Percentiles rank a stretch among this genome's conserved stretches.
Evolutionary conservation across 2,888 invertebrate species (phyloP).

Genomic region (Clanis bilineata): DNA sequence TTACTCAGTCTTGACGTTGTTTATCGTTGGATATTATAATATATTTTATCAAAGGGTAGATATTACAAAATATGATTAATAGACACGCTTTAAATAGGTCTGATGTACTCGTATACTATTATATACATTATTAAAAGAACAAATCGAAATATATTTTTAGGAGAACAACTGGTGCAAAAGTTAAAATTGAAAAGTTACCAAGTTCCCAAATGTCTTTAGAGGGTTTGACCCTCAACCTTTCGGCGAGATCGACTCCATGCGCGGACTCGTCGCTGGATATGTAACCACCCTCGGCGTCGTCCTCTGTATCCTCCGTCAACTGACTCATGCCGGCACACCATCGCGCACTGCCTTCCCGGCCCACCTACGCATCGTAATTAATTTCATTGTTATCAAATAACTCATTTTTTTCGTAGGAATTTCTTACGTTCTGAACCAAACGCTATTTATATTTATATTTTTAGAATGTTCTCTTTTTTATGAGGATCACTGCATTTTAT

Average conservation of each 20-base stretch:
- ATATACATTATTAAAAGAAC: too few species aligned
- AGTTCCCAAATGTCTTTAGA: slow-evolving; percentile 75
- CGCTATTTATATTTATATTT: not conserved
- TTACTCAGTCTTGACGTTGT: not conserved
- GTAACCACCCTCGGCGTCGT: slow-evolving; percentile 67
- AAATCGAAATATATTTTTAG: too few species aligned
- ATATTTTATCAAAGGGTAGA: slow-evolving; percentile 13
- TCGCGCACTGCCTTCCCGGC: slow-evolving; percentile 61
- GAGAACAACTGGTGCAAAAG: not conserved
- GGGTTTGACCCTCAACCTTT: slow-evolving; percentile 66
- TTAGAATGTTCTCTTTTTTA: not conserved
- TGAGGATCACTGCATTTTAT: not conserved
- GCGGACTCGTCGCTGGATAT: slow-evolving; percentile 82
- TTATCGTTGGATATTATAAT: not conserved
- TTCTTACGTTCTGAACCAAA: not conserved
- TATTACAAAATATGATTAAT: too few species aligned
- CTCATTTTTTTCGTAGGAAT: not conserved
- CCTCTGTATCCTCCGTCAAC: slow-evolving; percentile 66
- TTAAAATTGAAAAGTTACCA: slow-evolving; percentile 45
- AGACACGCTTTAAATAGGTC: too few species aligned
- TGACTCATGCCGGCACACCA: slow-evolving; percentile 71
- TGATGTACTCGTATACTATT: too few species aligned
- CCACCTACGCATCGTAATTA: slow-evolving; percentile 44
- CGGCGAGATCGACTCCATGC: slow-evolving; percentile 72
- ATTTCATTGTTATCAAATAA: slow-evolving; percentile 3